Base-by-base conservation (phyloP, 1,140 invertebrate genomes). In the Bombus consobrinus region DNA sequence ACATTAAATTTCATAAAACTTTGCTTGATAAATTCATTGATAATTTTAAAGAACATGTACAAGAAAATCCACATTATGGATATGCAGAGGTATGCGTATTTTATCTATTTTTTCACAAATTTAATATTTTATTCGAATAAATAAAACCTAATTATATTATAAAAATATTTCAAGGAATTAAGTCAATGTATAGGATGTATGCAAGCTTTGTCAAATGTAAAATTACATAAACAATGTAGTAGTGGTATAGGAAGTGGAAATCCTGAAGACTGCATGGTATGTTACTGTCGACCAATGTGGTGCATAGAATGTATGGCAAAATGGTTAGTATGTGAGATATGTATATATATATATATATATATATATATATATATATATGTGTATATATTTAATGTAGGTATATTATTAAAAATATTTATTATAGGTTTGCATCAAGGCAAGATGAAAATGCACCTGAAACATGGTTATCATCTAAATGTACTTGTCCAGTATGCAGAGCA, bases 101-200 rank as follows among this genome's bases (percentile, higher is more conserved):
- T 73, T 77, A n/a, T 22, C 41, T 32, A 15, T 32, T 76, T 62
- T n/a, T 53, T 8, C 18, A 77, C 62, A 22, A 37, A n/a, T 68
- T 83, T 41, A 74, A 34, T 72, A 77, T 75, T 86, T 80, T 73
- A 59, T 83, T 37, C 47, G 15, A 25, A 53, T 71, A n/a, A 28
- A 39, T 25, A 6, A 47, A 41, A 53, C 6, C n/a, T 10, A 64
- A 69, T 79, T 43, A 32, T 81, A 64, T 13, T 47, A 43, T 47
- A 85, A 80, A 81, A 10, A 53, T 88, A 41, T 89, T 94, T 94
- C 89, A 92, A 98, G 97, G 97, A 98, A 86, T 93, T 97, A 59
- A 98, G 98, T 78, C 95, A 96, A 47, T 99, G 98, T 92, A 98
- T 98, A 89, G 98, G 98, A 10, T 99, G 98, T 92, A 98, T 98